phyloP scores from a whole-genome alignment of 2,888 invertebrate genomes.

The Ceraclea dissimilis region DNA sequence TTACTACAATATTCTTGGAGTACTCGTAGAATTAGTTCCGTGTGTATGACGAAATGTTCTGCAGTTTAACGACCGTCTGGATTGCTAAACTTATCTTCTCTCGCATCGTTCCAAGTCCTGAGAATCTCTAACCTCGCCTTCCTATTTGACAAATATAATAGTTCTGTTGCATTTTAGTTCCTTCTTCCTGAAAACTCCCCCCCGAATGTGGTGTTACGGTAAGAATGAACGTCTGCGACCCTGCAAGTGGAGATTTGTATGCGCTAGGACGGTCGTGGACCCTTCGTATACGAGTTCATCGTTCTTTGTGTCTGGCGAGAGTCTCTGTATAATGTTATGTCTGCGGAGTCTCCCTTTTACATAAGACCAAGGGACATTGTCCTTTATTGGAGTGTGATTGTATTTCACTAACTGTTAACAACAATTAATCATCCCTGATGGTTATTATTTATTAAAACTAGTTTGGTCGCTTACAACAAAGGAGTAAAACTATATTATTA shows the following conservation, averaged over 20 bases:
- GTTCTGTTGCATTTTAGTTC: too few species aligned
- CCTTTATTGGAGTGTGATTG: too few species aligned
- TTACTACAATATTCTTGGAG: too few species aligned
- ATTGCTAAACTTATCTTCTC: neutral
- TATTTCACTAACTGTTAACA: too few species aligned
- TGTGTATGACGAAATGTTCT: neutral
- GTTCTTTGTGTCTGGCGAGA: neutral
- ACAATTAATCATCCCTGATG: too few species aligned
- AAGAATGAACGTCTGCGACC: neutral
- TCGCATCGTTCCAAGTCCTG: neutral
- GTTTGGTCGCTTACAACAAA: too few species aligned
- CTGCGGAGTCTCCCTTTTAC: neutral
- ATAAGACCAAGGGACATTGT: neutral
- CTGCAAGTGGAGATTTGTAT: neutral
- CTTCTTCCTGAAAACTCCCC: neutral
- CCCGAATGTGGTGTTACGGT: neutral
- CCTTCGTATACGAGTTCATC: neutral
- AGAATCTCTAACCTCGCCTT: neutral
- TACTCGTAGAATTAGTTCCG: too few species aligned
- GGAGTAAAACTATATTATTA: too few species aligned
- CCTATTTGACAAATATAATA: too few species aligned
- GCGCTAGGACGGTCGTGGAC: neutral
- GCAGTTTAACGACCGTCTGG: neutral
- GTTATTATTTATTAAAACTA: too few species aligned
- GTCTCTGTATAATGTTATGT: neutral